Evolutionary conservation across 2,113 vertebrate species (phyloP).

Genomic region (Probosciger aterrimus): DNA sequence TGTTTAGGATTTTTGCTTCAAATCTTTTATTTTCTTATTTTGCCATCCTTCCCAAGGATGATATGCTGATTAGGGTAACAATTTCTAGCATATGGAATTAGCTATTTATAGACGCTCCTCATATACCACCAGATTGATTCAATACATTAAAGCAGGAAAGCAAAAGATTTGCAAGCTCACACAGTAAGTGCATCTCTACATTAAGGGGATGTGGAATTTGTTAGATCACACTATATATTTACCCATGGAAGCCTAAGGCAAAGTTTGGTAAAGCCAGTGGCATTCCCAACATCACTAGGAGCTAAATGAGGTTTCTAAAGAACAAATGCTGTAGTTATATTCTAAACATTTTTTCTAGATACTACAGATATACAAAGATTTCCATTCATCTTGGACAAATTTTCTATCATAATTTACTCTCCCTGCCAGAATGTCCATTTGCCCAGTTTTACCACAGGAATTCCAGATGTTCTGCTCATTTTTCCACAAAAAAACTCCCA

Average conservation of each 20-base stretch:
- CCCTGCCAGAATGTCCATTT: background rate
- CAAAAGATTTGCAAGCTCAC: background rate
- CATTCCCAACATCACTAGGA: background rate
- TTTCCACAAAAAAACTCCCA: background rate
- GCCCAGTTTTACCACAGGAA: background rate
- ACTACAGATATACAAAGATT: background rate
- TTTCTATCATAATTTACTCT: background rate
- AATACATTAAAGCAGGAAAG: background rate
- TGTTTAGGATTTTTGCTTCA: background rate
- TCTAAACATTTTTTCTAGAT: background rate
- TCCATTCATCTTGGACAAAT: background rate
- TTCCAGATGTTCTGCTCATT: background rate
- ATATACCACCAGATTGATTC: background rate
- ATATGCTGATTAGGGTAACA: background rate
- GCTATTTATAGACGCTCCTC: background rate
- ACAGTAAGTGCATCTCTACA: background rate
- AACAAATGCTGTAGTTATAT: background rate
- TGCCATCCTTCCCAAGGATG: background rate
- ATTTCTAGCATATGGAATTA: conserved; percentile 13
- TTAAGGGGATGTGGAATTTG: background rate
- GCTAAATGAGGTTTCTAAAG: background rate
- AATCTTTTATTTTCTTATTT: background rate
- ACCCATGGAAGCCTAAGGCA: background rate
- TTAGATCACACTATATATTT: background rate
- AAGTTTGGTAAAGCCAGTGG: background rate